phyloP scores from a whole-genome alignment of 2,797 vertebrate genomes.

The Premnoplex brunnescens region DNA sequence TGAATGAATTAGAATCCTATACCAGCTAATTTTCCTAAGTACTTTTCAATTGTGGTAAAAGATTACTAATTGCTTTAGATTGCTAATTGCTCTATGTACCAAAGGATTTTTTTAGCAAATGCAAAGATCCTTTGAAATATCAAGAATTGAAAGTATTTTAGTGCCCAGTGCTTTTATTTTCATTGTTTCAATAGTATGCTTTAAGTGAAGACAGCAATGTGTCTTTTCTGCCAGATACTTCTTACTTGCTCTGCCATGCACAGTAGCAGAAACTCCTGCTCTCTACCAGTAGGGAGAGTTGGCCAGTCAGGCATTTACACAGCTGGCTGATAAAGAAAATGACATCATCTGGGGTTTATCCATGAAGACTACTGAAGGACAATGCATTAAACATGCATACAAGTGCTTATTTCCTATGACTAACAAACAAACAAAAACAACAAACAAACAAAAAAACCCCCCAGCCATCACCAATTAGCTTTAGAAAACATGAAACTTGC shows the following conservation, averaged over 20 bases:
- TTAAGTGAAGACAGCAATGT: background rate
- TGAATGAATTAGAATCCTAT: constrained; percentile 1
- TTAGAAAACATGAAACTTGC: background rate
- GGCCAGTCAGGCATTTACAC: background rate
- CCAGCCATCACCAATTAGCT: background rate
- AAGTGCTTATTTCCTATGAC: background rate
- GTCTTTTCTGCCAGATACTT: background rate
- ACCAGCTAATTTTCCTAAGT: constrained; percentile 20
- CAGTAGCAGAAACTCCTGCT: background rate
- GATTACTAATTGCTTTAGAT: background rate
- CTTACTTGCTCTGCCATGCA: background rate
- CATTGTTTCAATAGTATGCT: background rate
- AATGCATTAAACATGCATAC: background rate
- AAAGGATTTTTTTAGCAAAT: background rate
- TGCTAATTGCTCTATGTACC: background rate
- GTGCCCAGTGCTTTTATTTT: background rate
- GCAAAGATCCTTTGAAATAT: background rate
- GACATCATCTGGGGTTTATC: background rate
- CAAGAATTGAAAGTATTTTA: background rate
- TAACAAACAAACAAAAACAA: background rate
- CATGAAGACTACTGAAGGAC: background rate
- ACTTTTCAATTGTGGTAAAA: background rate
- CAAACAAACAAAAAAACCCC: too few relatives aligned
- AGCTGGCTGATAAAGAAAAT: background rate
- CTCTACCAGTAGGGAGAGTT: background rate